Percentiles rank a stretch among this genome's conserved stretches.
Evolutionary conservation across 1,140 invertebrate genomes (phyloP).

Genomic region (Zaprionus ghesquierei): DNA sequence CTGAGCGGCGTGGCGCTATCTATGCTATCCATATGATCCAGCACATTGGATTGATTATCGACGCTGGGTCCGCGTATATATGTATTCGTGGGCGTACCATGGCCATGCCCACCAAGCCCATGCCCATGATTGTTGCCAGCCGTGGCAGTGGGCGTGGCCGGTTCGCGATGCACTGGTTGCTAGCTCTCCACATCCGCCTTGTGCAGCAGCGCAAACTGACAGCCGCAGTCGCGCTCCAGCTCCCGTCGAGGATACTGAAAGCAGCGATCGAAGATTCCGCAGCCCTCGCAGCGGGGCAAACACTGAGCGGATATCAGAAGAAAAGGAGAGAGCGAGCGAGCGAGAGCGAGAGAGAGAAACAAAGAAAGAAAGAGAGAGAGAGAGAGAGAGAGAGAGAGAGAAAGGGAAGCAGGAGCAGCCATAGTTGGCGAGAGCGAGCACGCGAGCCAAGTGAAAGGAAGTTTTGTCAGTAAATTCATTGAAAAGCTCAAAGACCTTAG

Average conservation of each 20-base stretch:
- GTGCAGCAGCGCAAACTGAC: constrained; percentile 93
- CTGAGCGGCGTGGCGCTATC: constrained; percentile 24
- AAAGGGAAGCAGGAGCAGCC: constrained; percentile 27
- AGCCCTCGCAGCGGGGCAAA: constrained; percentile 86
- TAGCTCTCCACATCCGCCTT: constrained; percentile 88
- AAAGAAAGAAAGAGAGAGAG: constrained; percentile 7
- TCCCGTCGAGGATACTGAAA: constrained; percentile 90
- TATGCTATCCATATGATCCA: constrained; percentile 64
- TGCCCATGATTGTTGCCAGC: constrained; percentile 68
- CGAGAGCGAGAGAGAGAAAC: background rate
- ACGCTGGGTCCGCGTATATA: constrained; percentile 68
- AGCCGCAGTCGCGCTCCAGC: constrained; percentile 91
- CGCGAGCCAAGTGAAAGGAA: constrained; percentile 55
- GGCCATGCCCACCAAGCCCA: constrained; percentile 11
- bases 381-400: constrained; percentile 20
- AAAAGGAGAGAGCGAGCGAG: background rate
- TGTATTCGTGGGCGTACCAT: constrained; percentile 78
- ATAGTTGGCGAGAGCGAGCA: constrained; percentile 42
- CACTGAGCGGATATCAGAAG: constrained; percentile 49
- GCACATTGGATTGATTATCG: constrained; percentile 70
- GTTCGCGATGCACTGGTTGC: constrained; percentile 79
- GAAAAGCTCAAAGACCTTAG: constrained; percentile 54
- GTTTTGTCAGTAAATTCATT: constrained; percentile 71
- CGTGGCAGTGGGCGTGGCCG: constrained; percentile 60
- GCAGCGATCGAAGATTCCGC: constrained; percentile 92